These are phyloP conservation scores for Hetaerina americana DNA, from an alignment of 1,140 invertebrate species.

Conservation along the genomic window DNA sequence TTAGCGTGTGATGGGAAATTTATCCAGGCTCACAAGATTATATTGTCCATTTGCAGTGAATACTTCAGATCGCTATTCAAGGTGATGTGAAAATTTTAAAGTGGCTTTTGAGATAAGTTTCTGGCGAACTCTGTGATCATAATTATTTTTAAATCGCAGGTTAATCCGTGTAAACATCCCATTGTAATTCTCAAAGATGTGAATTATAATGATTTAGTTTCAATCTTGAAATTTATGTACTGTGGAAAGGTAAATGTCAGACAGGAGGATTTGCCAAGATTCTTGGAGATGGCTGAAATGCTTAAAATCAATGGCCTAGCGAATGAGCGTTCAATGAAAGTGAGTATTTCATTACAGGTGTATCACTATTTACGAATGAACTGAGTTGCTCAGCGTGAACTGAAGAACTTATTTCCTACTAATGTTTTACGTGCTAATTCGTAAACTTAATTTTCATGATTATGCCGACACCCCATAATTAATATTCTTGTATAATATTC, in stretches of 20 bases:
- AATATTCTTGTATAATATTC: no score
- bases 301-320: background rate
- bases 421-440: no score
- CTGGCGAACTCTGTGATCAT: constrained; percentile 12
- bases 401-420: no score
- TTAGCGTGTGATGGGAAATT: constrained; percentile 29
- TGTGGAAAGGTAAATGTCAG: background rate
- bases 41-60: constrained; percentile 30
- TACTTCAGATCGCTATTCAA: constrained; percentile 30
- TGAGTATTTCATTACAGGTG: background rate
- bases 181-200: background rate
- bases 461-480: no score
- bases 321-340: background rate
- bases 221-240: background rate
- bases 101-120: background rate
- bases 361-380: background rate
- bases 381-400: no score
- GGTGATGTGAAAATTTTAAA: constrained; percentile 13
- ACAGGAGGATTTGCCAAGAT: background rate
- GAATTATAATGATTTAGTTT: background rate
- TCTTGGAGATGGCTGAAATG: background rate
- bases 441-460: no score
- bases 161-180: background rate
- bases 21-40: constrained; percentile 29
- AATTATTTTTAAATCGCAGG: background rate